A percentile compares a stretch with the other conserved stretches of the same genome.
Evolutionary conservation across 1,140 invertebrate genomes (phyloP).

Genomic region (Sinonovacula constricta): DNA sequence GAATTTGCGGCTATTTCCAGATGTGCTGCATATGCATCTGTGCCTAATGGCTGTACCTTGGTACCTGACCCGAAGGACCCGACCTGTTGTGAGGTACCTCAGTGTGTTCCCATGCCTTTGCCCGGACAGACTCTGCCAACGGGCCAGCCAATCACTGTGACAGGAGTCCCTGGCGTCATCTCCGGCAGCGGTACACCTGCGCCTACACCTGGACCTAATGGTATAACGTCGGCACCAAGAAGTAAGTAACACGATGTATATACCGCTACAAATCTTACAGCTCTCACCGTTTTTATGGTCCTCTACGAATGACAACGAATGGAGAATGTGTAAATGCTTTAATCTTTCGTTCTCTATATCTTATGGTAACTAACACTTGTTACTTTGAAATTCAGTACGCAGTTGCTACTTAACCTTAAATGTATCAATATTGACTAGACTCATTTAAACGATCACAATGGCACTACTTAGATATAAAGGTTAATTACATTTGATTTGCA

Average conservation of each 20-base stretch:
- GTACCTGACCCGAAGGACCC: constrained; percentile 66
- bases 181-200: constrained; percentile 48
- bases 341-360: too few relatives aligned
- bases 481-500: background rate
- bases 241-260: constrained; percentile 43
- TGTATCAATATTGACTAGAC: too few relatives aligned
- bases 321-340: too few relatives aligned
- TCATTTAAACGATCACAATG: too few relatives aligned
- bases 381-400: too few relatives aligned
- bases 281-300: too few relatives aligned
- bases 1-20: constrained; percentile 35
- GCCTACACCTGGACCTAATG: constrained; percentile 30
- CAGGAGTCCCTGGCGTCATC: constrained; percentile 60
- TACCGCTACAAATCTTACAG: too few relatives aligned
- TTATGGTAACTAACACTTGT: too few relatives aligned
- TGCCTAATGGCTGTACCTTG: constrained; percentile 61
- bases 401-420: too few relatives aligned
- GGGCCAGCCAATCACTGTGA: constrained; percentile 42
- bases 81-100: constrained; percentile 62
- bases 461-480: too few relatives aligned
- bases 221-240: constrained; percentile 27
- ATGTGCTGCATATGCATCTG: constrained; percentile 60
- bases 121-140: constrained; percentile 58
- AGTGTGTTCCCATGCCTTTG: constrained; percentile 61
- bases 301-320: too few relatives aligned